These are phyloP conservation scores for Anthopleura sola DNA, from an alignment of 64 coral and sea anemone genomes.

Conservation along the genomic window DNA sequence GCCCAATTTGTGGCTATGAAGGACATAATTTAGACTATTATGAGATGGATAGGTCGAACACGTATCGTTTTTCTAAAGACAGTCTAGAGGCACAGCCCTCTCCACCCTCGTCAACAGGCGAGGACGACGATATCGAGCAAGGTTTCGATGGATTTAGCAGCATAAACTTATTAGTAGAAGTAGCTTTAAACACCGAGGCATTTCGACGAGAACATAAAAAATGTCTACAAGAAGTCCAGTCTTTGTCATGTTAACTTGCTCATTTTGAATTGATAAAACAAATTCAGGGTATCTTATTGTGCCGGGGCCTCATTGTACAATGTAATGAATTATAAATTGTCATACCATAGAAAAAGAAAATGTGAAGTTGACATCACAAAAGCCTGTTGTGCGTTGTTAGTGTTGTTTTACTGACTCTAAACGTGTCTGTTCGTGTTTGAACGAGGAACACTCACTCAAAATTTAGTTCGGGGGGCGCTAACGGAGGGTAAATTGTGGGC, in stretches of 20 bases:
- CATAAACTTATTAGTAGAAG: slow-evolving; percentile 93
- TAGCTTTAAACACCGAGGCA: slow-evolving; percentile 88
- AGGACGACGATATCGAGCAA: slow-evolving; percentile 35
- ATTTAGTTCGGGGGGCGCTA: not conserved
- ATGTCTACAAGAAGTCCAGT: slow-evolving; percentile 72
- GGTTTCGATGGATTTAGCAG: slow-evolving; percentile 91
- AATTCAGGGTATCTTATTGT: slow-evolving; percentile 66
- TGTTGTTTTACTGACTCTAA: slow-evolving; percentile 3
- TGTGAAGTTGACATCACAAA: slow-evolving; percentile 33
- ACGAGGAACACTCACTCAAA: not conserved
- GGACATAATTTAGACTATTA: slow-evolving; percentile 76
- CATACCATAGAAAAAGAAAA: slow-evolving; percentile 35
- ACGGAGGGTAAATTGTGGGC: not conserved
- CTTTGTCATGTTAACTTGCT: slow-evolving; percentile 92
- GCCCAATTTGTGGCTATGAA: slow-evolving; percentile 75
- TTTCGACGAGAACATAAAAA: slow-evolving; percentile 91
- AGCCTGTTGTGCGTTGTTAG: slow-evolving; percentile 26
- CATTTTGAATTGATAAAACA: slow-evolving; percentile 90
- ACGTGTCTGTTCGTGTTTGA: slow-evolving; percentile 28
- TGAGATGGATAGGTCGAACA: slow-evolving; percentile 54
- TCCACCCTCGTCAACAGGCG: slow-evolving; percentile 3
- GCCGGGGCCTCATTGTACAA: slow-evolving; percentile 76
- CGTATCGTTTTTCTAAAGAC: slow-evolving; percentile 60
- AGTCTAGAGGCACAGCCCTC: slow-evolving; percentile 37
- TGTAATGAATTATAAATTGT: slow-evolving; percentile 98